Conservation (phyloP, 2,888 invertebrate genomes). For the Strigamia maritima region DNA sequence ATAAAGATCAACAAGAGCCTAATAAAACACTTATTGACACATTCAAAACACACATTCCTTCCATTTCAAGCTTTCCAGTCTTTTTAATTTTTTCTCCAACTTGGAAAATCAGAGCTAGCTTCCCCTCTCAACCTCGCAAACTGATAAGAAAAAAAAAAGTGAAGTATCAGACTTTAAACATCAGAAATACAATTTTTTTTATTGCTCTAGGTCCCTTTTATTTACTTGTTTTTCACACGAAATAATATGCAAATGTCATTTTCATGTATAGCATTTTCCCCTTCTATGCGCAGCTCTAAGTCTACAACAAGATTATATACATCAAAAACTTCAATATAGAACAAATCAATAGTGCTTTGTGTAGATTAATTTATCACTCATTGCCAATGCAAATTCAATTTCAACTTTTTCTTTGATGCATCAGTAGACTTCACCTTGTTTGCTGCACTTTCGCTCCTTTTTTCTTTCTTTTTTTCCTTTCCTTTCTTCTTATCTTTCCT, state of each 20-base stretch:
- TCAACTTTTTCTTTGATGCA: conserved; percentile 33
- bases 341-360: conserved; percentile 28
- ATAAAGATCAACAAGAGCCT: neutral
- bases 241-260: conserved; percentile 25
- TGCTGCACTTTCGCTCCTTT: neutral
- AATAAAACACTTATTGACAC: neutral
- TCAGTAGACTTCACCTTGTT: conserved; percentile 27
- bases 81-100: neutral
- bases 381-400: conserved; percentile 26
- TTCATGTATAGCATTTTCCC: neutral
- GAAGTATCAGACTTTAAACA: neutral
- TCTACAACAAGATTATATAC: conserved; percentile 20
- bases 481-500: neutral
- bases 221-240: conserved; percentile 13
- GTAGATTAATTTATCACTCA: conserved; percentile 30
- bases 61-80: no score
- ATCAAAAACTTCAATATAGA: conserved; percentile 11
- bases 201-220: neutral
- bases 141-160: neutral
- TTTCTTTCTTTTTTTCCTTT: neutral
- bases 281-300: neutral
- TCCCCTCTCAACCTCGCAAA: neutral
- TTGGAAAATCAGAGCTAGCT: neutral
- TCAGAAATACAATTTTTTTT: neutral
- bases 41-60: no score